phyloP scores from a whole-genome alignment of 2,888 invertebrate genomes.

The Tetrapedia diversipes region DNA sequence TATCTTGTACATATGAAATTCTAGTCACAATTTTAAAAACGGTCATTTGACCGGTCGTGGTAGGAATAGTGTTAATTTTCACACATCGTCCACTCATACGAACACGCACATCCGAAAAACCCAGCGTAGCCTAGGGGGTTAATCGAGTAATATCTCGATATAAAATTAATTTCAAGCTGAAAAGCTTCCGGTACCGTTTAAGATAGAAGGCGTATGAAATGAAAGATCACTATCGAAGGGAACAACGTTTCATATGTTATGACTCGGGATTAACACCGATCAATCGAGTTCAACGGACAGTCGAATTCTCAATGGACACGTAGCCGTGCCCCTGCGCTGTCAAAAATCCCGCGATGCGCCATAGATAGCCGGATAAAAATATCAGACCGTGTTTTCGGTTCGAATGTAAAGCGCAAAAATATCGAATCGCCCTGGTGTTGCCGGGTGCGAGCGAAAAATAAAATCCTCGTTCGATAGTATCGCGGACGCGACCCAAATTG shows the following conservation, averaged over 20 bases:
- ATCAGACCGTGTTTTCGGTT: not conserved
- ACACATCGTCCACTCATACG: no score
- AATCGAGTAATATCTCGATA: no score
- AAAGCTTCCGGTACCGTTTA: no score
- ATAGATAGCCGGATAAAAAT: not conserved
- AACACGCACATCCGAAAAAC: no score
- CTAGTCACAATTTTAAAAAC: no score
- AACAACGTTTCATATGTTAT: not conserved
- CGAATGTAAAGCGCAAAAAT: constrained; percentile 14
- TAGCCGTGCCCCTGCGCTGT: not conserved
- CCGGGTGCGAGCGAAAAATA: not conserved
- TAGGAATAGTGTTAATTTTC: no score
- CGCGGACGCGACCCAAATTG: not conserved
- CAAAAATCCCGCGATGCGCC: constrained; percentile 11
- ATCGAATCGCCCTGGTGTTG: not conserved
- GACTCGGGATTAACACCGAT: not conserved
- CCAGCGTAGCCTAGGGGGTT: no score
- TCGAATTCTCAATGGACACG: not conserved
- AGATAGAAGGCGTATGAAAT: no score
- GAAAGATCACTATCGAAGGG: no score
- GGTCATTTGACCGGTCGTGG: no score
- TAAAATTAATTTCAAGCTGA: no score
- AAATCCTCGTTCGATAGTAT: not conserved
- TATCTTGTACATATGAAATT: no score
- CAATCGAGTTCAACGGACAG: not conserved